These are phyloP conservation scores for Meles meles DNA, from an alignment of 2,113 vertebrate species.

Conservation along the genomic window DNA sequence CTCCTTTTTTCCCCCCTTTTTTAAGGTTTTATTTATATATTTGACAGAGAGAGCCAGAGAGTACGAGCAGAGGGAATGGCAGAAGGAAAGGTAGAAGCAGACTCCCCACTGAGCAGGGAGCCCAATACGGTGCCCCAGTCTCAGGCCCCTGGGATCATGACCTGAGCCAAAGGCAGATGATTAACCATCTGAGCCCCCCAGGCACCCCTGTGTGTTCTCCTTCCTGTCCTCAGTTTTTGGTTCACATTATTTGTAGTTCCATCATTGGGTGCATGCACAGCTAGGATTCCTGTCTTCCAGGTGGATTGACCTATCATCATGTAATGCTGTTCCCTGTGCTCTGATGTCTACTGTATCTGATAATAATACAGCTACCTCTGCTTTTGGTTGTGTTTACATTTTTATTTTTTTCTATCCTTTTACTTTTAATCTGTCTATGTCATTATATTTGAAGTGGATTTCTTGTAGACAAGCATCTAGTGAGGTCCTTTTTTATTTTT, in stretches of 20 bases:
- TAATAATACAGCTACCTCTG: background rate
- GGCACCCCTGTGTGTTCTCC: background rate
- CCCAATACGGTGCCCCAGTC: too few relatives aligned
- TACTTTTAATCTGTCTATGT: background rate
- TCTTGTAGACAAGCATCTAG: background rate
- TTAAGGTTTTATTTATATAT: too few relatives aligned
- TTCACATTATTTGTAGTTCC: background rate
- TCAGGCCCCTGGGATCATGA: too few relatives aligned
- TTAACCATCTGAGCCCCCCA: too few relatives aligned
- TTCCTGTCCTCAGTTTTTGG: background rate
- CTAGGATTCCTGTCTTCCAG: background rate
- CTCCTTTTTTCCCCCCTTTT: background rate
- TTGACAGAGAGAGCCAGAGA: too few relatives aligned
- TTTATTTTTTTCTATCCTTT: background rate
- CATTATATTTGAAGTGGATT: background rate
- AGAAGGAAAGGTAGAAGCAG: too few relatives aligned
- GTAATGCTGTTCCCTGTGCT: background rate
- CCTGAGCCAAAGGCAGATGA: too few relatives aligned
- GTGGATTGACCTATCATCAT: background rate
- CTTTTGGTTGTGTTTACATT: background rate
- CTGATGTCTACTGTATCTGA: background rate
- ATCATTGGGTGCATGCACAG: background rate
- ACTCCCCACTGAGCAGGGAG: too few relatives aligned
- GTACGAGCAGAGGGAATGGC: too few relatives aligned
- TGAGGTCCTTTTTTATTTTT: background rate